Base-by-base conservation (phyloP, 2,888 invertebrate genomes). In the Molanna angustata region DNA sequence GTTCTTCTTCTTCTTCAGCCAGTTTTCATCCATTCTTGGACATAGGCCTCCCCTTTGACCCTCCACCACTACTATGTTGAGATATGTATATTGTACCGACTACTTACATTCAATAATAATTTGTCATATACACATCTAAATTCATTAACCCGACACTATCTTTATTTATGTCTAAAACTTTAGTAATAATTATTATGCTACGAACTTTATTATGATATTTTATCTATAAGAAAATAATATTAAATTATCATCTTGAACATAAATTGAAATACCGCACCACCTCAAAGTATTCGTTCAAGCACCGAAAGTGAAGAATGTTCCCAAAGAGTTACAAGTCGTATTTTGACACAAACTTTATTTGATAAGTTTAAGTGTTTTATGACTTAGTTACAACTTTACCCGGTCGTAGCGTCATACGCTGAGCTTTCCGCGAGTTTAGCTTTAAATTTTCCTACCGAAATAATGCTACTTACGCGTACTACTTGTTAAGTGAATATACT, bases 301-400 rank as follows among this genome's bases (percentile, higher is more conserved):
- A 41, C 6, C 21, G 21, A 41, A 21, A 22, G 16, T 13, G 21
- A 32, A 41, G 32, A 52, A 35, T 22, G 37, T 47, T 41, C 47
- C 14, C 14, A 37, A 20, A 31, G 41, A 46, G 44, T 40, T 40
- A 13, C 27, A 37, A 42, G 32, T 47, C 37, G 47, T 45, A 52
- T 58, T 58, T 56, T 54, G 58, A 54, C 56, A 51, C 53, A 43
- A 51, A 59, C 52, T 59, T 57, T 59, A 57, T 52, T 49, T 49
- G 57, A 59, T 54, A 59, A 59, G 47, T 59, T 59, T 56, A 57
- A 59, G 54, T 57, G 57, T 59, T 59, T 59, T 59, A 59, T 57
- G 59, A 59, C 59, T 59, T 51, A 56, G 58, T 58, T 59, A 56
- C 51, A 51, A 57, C 54, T 59, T 50, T 43, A 41, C 40, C 49